A percentile compares a stretch with the other conserved stretches of the same genome.
phyloP scores from a whole-genome alignment of 2,888 invertebrate genomes.

The Cheilosia pagana region DNA sequence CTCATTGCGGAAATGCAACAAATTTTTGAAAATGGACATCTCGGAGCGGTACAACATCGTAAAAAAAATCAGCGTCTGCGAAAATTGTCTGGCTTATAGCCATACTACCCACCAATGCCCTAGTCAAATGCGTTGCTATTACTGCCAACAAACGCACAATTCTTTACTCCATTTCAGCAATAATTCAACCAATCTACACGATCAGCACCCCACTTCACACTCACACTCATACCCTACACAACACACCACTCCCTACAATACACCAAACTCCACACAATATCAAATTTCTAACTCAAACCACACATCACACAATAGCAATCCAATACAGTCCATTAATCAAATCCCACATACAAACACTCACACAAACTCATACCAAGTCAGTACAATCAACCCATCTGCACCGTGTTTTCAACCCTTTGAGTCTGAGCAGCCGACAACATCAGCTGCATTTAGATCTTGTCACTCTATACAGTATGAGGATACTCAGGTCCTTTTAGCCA shows the following conservation, averaged over 20 bases:
- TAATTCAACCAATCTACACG: conserved; percentile 2
- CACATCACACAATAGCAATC: conserved; percentile 5
- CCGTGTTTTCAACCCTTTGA: conserved; percentile 6
- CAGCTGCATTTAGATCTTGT: conserved; percentile 8
- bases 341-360: conserved; percentile 14
- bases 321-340: conserved; percentile 19
- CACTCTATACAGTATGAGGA: conserved; percentile 8
- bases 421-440: conserved; percentile 13
- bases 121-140: no score
- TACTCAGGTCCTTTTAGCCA: conserved; percentile 23
- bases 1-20: no score
- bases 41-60: no score
- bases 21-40: no score
- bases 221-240: neutral
- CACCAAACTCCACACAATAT: conserved; percentile 2
- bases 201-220: conserved; percentile 1
- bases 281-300: conserved; percentile 8
- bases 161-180: conserved; percentile 11
- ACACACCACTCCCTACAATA: conserved; percentile 5
- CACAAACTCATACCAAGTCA: conserved; percentile 17
- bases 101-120: no score
- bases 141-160: no score
- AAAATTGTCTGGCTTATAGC: neutral
- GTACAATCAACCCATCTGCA: conserved; percentile 3
- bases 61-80: no score